Percentiles rank a stretch among this genome's conserved stretches.
These are phyloP conservation scores for Heliothis virescens DNA, from an alignment of 1,140 invertebrate genomes.

Conservation along the genomic window DNA sequence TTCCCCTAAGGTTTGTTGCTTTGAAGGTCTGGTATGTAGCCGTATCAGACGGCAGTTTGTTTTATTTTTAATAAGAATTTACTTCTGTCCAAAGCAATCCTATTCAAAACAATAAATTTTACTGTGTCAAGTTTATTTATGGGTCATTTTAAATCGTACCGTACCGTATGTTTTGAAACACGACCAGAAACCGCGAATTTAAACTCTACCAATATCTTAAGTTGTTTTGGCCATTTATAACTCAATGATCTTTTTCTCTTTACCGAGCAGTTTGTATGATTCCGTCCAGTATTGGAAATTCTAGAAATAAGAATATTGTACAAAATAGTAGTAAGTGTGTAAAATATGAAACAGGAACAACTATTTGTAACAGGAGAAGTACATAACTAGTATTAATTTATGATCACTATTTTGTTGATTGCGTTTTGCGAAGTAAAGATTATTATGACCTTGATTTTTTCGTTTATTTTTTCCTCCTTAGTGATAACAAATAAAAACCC, in stretches of 20 bases:
- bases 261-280: slow-evolving; percentile 3
- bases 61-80: no score
- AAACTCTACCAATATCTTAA: background rate
- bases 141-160: no score
- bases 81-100: no score
- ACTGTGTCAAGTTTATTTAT: no score
- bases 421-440: slow-evolving; percentile 66
- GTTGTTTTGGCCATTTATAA: background rate
- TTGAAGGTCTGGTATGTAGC: background rate
- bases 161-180: no score
- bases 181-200: no score
- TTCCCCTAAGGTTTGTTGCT: background rate
- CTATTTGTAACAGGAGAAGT: slow-evolving; percentile 53
- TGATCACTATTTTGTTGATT: slow-evolving; percentile 65
- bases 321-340: slow-evolving; percentile 55
- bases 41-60: background rate
- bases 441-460: slow-evolving; percentile 60
- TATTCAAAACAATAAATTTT: no score
- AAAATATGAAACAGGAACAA: slow-evolving; percentile 53
- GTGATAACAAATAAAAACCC: background rate
- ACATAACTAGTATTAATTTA: slow-evolving; percentile 60
- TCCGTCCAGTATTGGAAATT: slow-evolving; percentile 51
- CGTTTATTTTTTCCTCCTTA: slow-evolving; percentile 59
- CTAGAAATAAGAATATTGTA: slow-evolving; percentile 50
- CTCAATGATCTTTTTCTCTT: background rate